Percentiles rank a stretch among this genome's conserved stretches.
Evolutionary conservation across 2,888 invertebrate genomes (phyloP).

Genomic region (Drosophila differens): DNA sequence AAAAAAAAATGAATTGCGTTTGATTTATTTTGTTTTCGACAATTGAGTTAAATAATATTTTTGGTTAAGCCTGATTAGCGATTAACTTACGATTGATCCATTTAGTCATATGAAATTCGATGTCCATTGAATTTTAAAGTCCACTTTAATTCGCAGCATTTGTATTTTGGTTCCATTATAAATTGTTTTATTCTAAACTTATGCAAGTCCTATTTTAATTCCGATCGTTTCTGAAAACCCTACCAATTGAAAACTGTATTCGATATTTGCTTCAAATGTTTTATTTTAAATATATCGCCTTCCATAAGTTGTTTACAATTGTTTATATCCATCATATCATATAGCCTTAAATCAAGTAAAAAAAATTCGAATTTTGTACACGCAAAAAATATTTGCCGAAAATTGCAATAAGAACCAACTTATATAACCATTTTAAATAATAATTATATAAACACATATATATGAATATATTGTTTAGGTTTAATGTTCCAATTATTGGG

Average conservation of each 20-base stretch:
- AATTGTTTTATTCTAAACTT: not conserved
- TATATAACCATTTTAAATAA: not conserved
- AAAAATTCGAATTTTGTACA: conserved; percentile 14
- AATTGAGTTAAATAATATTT: not conserved
- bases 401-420: not conserved
- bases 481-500: conserved; percentile 5
- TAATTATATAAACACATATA: not conserved
- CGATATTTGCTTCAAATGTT: conserved; percentile 37
- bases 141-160: not conserved
- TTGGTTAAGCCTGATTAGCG: not conserved
- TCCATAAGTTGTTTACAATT: conserved; percentile 37
- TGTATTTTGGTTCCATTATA: not conserved
- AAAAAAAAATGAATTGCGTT: conserved; percentile 1
- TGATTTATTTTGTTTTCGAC: not conserved
- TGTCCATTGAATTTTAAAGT: not conserved
- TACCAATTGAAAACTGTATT: not conserved
- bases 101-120: not conserved
- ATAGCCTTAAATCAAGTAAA: conserved; percentile 20
- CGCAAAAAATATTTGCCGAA: conserved; percentile 12
- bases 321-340: conserved; percentile 20
- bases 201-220: not conserved
- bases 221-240: not conserved
- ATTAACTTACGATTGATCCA: not conserved
- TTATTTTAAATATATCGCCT: conserved; percentile 45
- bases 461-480: not conserved